Evolutionary conservation across 2,888 invertebrate genomes (phyloP).

Genomic region (Aphodius granarius): DNA sequence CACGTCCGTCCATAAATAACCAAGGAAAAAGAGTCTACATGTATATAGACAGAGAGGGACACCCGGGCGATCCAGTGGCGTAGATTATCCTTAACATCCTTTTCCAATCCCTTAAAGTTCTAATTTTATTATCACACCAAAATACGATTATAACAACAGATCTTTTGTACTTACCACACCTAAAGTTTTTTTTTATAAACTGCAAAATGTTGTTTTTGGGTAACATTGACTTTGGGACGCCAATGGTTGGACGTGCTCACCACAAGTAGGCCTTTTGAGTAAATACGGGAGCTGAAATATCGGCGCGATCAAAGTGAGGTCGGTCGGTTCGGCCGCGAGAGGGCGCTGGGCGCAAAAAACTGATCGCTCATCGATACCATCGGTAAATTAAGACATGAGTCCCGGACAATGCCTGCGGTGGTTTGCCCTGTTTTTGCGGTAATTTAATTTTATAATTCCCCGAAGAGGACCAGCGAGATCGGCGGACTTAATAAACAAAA

Average conservation of each 20-base stretch:
- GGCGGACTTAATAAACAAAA: background rate
- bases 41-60: background rate
- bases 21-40: constrained; percentile 1
- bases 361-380: constrained; percentile 5
- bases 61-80: background rate
- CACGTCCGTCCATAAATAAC: constrained; percentile 1
- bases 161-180: too few species aligned
- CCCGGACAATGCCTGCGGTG: background rate
- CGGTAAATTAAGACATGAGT: constrained; percentile 11
- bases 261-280: constrained; percentile 9
- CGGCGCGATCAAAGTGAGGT: constrained; percentile 4
- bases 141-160: too few species aligned
- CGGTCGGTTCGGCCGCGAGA: background rate
- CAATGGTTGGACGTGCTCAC: too few species aligned
- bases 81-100: too few species aligned
- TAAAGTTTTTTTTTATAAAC: too few species aligned
- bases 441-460: constrained; percentile 13
- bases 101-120: too few species aligned
- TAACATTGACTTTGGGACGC: too few species aligned
- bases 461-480: background rate
- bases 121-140: too few species aligned
- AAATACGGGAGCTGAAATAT: constrained; percentile 13
- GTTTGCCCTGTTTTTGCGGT: constrained; percentile 4
- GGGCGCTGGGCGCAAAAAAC: background rate
- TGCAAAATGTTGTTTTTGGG: too few species aligned